A percentile compares a stretch with the other conserved stretches of the same genome.
Evolutionary conservation across 1,140 invertebrate genomes (phyloP).

Genomic region (Latrodectus geometricus): DNA sequence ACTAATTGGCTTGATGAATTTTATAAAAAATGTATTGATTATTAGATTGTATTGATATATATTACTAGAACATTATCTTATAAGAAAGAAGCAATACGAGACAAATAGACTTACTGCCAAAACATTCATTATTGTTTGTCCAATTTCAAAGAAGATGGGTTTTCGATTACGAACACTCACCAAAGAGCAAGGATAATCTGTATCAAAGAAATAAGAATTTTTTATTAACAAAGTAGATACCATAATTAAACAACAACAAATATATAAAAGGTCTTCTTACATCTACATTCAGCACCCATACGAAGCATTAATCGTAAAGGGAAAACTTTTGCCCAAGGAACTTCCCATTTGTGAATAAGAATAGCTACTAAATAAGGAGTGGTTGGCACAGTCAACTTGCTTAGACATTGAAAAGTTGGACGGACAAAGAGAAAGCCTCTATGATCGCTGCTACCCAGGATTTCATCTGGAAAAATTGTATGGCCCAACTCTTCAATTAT

Average conservation of each 20-base stretch:
- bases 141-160: slow-evolving; percentile 87
- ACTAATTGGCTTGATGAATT: too few species aligned
- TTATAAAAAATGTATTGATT: too few species aligned
- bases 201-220: slow-evolving; percentile 42
- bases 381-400: slow-evolving; percentile 80
- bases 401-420: slow-evolving; percentile 85
- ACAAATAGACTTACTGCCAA: slow-evolving; percentile 74
- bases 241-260: background rate
- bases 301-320: slow-evolving; percentile 82
- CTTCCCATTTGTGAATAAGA: slow-evolving; percentile 87
- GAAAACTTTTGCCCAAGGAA: slow-evolving; percentile 88
- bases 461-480: slow-evolving; percentile 73
- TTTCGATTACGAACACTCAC: slow-evolving; percentile 84
- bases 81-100: background rate
- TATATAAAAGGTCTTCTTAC: slow-evolving; percentile 66
- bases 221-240: background rate
- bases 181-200: slow-evolving; percentile 85
- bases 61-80: too few species aligned
- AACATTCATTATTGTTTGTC: slow-evolving; percentile 91
- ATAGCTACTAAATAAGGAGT: slow-evolving; percentile 84
- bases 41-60: too few species aligned
- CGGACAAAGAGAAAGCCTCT: slow-evolving; percentile 87
- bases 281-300: slow-evolving; percentile 86
- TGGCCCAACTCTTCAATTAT: slow-evolving; percentile 81
- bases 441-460: slow-evolving; percentile 84